Percentiles rank a stretch among this genome's conserved stretches.
Conservation (phyloP, 2,113 vertebrate genomes). For the Lagenorhynchus albirostris region DNA sequence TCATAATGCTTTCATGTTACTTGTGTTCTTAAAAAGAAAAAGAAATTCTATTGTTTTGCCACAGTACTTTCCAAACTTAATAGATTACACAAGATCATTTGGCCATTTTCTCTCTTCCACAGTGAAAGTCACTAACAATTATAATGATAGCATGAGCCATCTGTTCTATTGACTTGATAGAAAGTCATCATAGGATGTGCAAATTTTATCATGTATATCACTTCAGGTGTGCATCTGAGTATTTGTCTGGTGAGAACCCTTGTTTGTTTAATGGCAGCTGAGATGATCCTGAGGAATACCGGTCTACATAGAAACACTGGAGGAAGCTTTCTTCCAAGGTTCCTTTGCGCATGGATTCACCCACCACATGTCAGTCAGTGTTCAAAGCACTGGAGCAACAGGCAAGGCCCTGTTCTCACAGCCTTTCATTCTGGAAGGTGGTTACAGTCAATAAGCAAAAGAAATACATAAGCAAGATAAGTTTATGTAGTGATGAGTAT, state of each 20-base stretch:
- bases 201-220: neutral
- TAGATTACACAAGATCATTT: neutral
- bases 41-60: neutral
- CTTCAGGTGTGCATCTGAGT: neutral
- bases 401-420: neutral
- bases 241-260: neutral
- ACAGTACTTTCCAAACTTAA: neutral
- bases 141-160: neutral
- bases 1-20: neutral
- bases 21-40: neutral
- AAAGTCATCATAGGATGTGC: neutral
- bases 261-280: neutral
- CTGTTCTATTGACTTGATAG: neutral
- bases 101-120: neutral
- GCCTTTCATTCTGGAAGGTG: neutral
- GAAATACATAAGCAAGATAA: neutral
- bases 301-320: too few species aligned
- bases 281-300: neutral
- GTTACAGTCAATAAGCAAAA: neutral
- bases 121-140: constrained; percentile 29
- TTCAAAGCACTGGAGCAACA: neutral
- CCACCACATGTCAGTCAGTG: neutral
- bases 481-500: neutral
- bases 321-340: neutral
- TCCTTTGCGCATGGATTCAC: neutral